Evolutionary conservation across 2,113 vertebrate species (phyloP).

Genomic region (Ochotona princeps): DNA sequence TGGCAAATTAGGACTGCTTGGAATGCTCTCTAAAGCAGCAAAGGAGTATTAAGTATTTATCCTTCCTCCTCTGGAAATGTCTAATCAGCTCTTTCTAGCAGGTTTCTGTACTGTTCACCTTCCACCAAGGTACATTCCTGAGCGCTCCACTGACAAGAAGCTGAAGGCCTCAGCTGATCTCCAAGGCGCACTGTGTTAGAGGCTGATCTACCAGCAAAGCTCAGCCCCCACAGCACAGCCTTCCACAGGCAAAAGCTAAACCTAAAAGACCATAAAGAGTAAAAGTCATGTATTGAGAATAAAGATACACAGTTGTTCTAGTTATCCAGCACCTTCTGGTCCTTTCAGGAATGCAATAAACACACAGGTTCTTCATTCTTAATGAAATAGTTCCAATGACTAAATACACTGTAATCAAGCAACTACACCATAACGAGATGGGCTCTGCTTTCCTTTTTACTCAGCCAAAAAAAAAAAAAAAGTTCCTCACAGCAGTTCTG

Average conservation of each 20-base stretch:
- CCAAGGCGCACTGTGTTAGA: not conserved
- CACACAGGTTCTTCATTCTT: not conserved
- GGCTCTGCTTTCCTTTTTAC: not conserved
- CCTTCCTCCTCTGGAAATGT: constrained; percentile 19
- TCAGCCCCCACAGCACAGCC: not conserved
- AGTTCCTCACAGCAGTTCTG: not conserved
- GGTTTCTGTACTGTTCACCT: not conserved
- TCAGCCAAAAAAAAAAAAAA: not conserved
- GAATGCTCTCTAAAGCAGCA: constrained; percentile 7
- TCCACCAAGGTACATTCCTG: not conserved
- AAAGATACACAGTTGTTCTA: constrained; percentile 5
- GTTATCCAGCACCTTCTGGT: not conserved
- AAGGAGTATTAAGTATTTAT: constrained; percentile 27
- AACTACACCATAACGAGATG: not conserved
- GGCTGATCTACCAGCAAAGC: not conserved
- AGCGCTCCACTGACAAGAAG: not conserved
- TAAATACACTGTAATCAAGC: not conserved
- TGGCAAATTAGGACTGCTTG: not conserved
- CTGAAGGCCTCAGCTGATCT: not conserved
- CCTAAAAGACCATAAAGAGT: not conserved
- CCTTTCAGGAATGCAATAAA: constrained; percentile 20
- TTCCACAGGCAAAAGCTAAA: constrained; percentile 14
- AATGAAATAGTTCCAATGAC: not conserved
- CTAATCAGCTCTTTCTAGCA: not conserved
- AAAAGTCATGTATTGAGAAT: not conserved